These are phyloP conservation scores for Bettongia penicillata DNA, from an alignment of 2,113 vertebrate genomes.

Conservation along the genomic window DNA sequence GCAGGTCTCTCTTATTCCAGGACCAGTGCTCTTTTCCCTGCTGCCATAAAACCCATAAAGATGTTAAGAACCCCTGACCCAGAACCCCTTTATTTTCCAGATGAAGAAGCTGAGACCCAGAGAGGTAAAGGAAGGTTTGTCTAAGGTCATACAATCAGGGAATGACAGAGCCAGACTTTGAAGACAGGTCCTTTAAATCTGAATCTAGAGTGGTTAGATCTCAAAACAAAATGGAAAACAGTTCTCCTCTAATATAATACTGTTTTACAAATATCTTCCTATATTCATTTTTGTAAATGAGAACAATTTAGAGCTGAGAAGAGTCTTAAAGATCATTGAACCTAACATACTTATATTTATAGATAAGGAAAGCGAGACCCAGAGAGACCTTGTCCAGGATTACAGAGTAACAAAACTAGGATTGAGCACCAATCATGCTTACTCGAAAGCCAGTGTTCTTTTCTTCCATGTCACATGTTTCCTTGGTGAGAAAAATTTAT, in stretches of 20 bases:
- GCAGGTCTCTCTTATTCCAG: neutral
- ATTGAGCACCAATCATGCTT: neutral
- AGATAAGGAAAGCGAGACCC: neutral
- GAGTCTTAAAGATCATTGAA: neutral
- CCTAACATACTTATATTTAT: neutral
- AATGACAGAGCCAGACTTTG: neutral
- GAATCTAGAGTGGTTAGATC: neutral
- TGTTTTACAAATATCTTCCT: neutral
- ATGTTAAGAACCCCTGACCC: neutral
- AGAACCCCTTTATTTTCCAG: neutral
- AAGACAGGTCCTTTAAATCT: neutral
- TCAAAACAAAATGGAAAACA: neutral
- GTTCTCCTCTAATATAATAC: neutral
- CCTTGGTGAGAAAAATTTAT: conserved; percentile 15
- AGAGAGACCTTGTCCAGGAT: neutral
- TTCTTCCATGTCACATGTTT: neutral
- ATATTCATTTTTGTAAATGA: neutral
- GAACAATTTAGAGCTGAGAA: neutral
- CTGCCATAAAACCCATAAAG: neutral
- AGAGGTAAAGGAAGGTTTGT: neutral
- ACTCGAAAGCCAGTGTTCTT: neutral
- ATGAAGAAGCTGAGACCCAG: conserved; percentile 9
- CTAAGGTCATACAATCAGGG: neutral
- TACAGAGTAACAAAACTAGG: neutral
- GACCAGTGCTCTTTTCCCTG: too few relatives aligned